Evolutionary conservation across 2,113 vertebrate species (phyloP).

Genomic region (Oncorhynchus gorbuscha): DNA sequence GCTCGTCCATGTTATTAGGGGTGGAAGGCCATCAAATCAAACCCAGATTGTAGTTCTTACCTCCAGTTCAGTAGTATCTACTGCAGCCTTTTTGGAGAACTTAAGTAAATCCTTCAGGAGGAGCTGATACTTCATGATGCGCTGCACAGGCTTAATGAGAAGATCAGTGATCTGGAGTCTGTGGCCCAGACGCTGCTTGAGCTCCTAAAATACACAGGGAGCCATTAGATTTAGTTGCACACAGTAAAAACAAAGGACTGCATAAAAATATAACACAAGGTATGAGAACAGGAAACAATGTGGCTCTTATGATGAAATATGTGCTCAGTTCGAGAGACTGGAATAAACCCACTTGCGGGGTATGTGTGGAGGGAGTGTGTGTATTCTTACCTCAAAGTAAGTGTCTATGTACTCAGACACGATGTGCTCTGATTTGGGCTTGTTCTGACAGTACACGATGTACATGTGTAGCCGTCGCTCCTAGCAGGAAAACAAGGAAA

Average conservation of each 20-base stretch:
- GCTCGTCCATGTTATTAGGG: no score
- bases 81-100: conserved; percentile 91
- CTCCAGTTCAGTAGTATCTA: conserved; percentile 90
- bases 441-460: conserved; percentile 99
- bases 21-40: background rate
- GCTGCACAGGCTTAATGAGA: conserved; percentile 96
- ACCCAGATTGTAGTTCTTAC: conserved; percentile 59
- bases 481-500: conserved; percentile 59
- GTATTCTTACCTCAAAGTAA: conserved; percentile 90
- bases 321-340: background rate
- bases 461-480: conserved; percentile 99
- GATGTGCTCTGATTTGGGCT: conserved; percentile 98
- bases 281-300: background rate
- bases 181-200: conserved; percentile 94
- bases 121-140: conserved; percentile 98
- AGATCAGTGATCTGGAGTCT: conserved; percentile 93
- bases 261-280: background rate
- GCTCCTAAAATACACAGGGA: conserved; percentile 74
- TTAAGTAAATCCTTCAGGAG: conserved; percentile 97
- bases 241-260: no score
- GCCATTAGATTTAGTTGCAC: no score
- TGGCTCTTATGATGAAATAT: background rate
- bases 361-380: conserved; percentile 2
- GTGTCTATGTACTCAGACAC: conserved; percentile 99
- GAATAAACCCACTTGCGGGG: background rate